These are phyloP conservation scores for Vultur gryphus DNA, from an alignment of 2,797 vertebrate species.

Conservation along the genomic window DNA sequence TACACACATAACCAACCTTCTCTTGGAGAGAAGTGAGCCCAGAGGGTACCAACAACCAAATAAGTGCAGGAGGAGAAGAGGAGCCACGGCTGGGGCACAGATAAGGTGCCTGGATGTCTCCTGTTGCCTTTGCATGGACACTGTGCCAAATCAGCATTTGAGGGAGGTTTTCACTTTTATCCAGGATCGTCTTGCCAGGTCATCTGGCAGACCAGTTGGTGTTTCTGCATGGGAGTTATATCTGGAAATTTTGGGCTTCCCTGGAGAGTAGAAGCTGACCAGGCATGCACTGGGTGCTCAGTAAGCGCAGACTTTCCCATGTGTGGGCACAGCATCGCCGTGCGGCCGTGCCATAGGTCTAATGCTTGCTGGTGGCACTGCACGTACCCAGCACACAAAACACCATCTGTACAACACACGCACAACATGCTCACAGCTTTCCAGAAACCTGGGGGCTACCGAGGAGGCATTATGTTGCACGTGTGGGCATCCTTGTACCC, in stretches of 20 bases:
- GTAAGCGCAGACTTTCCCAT: not conserved
- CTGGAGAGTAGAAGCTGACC: not conserved
- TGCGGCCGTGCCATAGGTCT: accelerated
- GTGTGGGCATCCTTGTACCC: not conserved
- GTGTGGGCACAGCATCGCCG: accelerated
- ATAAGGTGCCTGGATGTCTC: not conserved
- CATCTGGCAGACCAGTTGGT: not conserved
- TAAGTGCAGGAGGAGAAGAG: not conserved
- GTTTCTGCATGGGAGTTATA: not conserved
- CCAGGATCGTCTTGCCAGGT: not conserved
- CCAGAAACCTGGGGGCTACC: not conserved
- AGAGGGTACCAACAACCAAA: not conserved
- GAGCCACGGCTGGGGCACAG: not conserved
- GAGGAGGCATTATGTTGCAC: not conserved
- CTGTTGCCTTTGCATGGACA: not conserved
- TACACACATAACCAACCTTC: not conserved
- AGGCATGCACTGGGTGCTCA: not conserved
- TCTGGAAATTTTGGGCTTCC: not conserved
- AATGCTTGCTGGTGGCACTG: not conserved
- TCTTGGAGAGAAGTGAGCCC: not conserved
- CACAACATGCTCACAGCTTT: accelerated
- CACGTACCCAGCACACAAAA: not conserved
- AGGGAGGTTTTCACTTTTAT: not conserved
- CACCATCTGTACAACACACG: not conserved
- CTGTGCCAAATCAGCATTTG: not conserved